Evolutionary conservation across 2,888 invertebrate genomes (phyloP).

Genomic region (Pollenia griseotomentosa): DNA sequence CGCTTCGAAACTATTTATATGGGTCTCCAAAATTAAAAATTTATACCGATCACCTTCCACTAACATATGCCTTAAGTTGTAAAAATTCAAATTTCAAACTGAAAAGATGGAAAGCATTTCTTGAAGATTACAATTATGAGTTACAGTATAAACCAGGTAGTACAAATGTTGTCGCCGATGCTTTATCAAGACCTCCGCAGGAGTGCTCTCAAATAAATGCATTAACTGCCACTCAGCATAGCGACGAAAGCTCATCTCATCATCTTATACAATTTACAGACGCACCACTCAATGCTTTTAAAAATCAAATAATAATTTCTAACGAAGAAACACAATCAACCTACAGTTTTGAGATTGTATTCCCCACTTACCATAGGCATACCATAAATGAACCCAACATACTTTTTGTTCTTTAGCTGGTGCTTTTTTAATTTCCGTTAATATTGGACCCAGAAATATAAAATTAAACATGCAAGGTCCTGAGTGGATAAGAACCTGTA

Average conservation of each 20-base stretch:
- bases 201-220: neutral
- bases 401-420: no score
- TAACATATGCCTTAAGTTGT: neutral
- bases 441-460: no score
- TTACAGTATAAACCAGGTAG: neutral
- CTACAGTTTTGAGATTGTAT: conserved; percentile 36
- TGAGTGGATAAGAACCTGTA: no score
- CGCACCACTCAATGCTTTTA: no score
- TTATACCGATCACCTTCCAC: neutral
- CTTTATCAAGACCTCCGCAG: neutral
- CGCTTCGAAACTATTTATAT: no score
- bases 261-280: neutral
- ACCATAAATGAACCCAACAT: conserved; percentile 45
- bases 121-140: no score
- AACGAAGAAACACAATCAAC: conserved; percentile 10
- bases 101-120: neutral
- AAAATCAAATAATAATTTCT: neutral
- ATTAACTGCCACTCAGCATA: neutral
- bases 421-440: no score
- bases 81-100: neutral
- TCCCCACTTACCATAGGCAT: conserved; percentile 52
- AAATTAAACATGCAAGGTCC: no score
- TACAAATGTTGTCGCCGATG: neutral
- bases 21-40: no score
- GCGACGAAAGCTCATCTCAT: neutral